Evolutionary conservation across 37 sponge, comb jelly and placozoan species (phyloP).

Genomic region (Hexactinellida sp.): DNA sequence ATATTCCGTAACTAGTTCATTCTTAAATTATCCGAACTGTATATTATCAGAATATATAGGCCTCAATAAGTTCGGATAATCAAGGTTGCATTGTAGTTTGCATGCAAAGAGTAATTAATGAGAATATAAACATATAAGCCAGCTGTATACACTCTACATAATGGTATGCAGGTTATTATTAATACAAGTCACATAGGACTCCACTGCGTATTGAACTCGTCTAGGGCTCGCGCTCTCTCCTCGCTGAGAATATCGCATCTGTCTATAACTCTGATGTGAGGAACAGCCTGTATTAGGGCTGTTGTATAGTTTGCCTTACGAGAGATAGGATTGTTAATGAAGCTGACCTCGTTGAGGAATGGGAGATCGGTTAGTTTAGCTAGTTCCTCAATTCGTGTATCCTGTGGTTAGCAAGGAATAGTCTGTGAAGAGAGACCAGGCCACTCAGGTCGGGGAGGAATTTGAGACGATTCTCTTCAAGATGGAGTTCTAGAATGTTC

Average conservation of each 20-base stretch:
- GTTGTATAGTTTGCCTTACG: background rate
- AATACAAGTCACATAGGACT: background rate
- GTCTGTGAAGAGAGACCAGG: background rate
- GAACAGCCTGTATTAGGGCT: background rate
- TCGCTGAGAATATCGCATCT: background rate
- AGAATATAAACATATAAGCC: no score
- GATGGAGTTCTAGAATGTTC: constrained; percentile 14
- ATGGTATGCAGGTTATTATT: no score
- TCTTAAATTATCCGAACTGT: no score
- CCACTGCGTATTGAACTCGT: background rate
- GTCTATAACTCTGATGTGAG: background rate
- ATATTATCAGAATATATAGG: no score
- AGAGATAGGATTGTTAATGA: constrained; percentile 10
- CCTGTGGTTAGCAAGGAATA: background rate
- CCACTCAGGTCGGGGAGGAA: background rate
- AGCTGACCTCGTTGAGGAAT: background rate
- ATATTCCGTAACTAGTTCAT: no score
- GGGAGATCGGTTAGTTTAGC: background rate
- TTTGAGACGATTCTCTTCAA: constrained; percentile 4
- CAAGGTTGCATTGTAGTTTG: no score
- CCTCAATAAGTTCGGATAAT: no score
- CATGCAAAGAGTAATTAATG: no score
- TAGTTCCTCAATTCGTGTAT: background rate
- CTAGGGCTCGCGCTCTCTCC: background rate
- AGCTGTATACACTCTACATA: no score